phyloP scores from a whole-genome alignment of 2,797 vertebrate species.

The Clarias platycephalus region DNA sequence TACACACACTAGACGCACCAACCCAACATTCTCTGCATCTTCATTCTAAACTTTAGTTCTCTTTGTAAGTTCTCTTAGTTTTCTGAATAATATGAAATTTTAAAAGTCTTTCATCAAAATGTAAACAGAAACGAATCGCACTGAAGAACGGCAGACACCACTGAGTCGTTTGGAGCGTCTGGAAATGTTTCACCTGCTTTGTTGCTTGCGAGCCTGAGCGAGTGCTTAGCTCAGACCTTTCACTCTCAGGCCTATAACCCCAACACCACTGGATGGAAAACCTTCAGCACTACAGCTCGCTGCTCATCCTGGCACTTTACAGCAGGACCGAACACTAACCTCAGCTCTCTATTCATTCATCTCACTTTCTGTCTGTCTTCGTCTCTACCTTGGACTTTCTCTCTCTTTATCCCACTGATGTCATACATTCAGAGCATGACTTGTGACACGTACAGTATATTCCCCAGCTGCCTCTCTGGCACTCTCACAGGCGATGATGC shows the following conservation, averaged over 20 bases:
- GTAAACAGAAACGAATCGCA: not conserved
- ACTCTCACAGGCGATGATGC: not conserved
- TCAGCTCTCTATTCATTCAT: not conserved
- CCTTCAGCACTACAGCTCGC: not conserved
- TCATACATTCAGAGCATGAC: not conserved
- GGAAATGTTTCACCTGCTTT: not conserved
- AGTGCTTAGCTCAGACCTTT: not conserved
- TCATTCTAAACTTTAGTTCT: not conserved
- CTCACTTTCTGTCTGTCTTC: constrained; percentile 25
- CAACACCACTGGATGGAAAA: not conserved
- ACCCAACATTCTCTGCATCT: not conserved
- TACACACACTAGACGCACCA: not conserved
- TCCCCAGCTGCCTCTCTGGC: not conserved
- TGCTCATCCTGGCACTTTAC: not conserved
- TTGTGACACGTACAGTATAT: not conserved
- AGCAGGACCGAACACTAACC: not conserved
- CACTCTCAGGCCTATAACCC: not conserved
- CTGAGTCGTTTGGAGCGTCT: not conserved
- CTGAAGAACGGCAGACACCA: not conserved
- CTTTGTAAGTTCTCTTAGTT: not conserved
- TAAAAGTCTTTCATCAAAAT: not conserved
- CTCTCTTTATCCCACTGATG: not conserved
- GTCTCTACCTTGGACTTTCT: too few species aligned
- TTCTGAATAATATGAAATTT: not conserved
- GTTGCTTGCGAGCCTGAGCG: not conserved